Base-by-base conservation (phyloP, 2,888 invertebrate genomes). In the Lasioglossum morio region DNA sequence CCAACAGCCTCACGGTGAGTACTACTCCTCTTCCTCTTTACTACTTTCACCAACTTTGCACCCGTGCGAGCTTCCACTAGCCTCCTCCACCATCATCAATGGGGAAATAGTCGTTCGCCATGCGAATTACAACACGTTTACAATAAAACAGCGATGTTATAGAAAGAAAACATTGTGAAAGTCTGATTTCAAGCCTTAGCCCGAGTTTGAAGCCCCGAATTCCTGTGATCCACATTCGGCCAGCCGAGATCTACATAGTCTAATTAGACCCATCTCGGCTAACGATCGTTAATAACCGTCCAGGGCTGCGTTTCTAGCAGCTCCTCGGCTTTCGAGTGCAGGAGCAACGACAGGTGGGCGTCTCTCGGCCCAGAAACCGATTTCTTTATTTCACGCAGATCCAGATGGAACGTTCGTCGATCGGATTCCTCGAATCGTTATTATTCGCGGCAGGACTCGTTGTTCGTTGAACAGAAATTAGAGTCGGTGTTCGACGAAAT, bases 1-100 rank as follows among this genome's bases (percentile, higher is more conserved):
- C 84, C 94, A 93, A 76, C 94, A 91, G 66, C 84, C 89, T 74
- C 93, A 93, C 85, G 93, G 93, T 93, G 86, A 93, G 92, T 91
- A 19, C 48, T 91, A 19, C 48, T 19, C 37, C 23, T 63, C 19
- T 40, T n/a, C 30, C n/a, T 53, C 23, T 37, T 63, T 60, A 27
- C 27, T 27, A 14, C 60, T 60, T 60, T 27, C 27, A 60, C 16
- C 60, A 27, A 60, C 27, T 27, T 60, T 60, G 60, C 27, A 60
- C 60, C 60, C 27, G 60, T 27, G 5, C 60, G 27, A 27, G 14
- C 60, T 60, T 27, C 60, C 14, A 27, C 27, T 0, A 27, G 5
- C 27, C 60, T 60, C n/a, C 60, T 48, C 48, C 5, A 7, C 19
- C 0, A 53, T 8, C 53, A 23, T 53, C 53, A 53, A 53, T 8